Evolutionary conservation across 2,797 vertebrate genomes (phyloP).

Genomic region (Denticeps clupeoides): DNA sequence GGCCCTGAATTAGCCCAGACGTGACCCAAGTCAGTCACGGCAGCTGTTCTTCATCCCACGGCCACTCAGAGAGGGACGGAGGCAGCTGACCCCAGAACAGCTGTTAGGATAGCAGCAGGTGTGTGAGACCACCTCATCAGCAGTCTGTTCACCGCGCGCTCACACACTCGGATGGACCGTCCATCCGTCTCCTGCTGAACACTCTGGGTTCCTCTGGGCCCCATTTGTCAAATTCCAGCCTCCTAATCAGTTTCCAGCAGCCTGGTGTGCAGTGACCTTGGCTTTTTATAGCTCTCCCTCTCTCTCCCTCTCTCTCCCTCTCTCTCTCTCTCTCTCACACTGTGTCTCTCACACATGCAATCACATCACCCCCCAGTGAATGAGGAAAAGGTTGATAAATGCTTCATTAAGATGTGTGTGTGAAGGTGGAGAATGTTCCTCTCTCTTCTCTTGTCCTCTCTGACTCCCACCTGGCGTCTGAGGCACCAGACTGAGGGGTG

Average conservation of each 20-base stretch:
- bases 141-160: background rate
- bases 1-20: too few relatives aligned
- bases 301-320: background rate
- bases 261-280: slow-evolving; percentile 23
- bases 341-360: background rate
- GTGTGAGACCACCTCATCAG: background rate
- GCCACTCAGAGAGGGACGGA: too few relatives aligned
- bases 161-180: background rate
- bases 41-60: too few relatives aligned
- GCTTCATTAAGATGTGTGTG: too few relatives aligned
- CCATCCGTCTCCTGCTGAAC: background rate
- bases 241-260: slow-evolving; percentile 19
- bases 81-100: background rate
- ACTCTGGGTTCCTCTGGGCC: background rate
- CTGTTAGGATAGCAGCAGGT: background rate
- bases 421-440: background rate
- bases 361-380: too few relatives aligned
- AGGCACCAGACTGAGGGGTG: too few relatives aligned
- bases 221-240: slow-evolving; percentile 20
- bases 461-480: background rate
- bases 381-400: too few relatives aligned
- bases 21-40: too few relatives aligned
- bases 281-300: slow-evolving; percentile 22
- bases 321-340: background rate
- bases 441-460: background rate